These are phyloP conservation scores for Pangasius krempfi DNA, from an alignment of 2,797 vertebrate species.

Conservation along the genomic window DNA sequence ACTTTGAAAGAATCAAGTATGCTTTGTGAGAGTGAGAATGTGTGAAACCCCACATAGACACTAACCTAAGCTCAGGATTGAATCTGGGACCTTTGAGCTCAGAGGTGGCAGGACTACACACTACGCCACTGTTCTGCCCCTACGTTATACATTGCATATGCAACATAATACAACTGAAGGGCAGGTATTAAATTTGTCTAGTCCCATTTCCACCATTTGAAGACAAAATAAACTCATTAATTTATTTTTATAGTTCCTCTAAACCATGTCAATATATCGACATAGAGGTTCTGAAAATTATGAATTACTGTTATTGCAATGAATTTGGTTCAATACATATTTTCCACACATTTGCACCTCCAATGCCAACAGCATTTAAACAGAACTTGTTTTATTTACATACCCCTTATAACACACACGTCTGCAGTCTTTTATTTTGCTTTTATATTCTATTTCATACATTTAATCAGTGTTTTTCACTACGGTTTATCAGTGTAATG, in stretches of 20 bases:
- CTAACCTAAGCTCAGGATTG: too few relatives aligned
- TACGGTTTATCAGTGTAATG: not conserved
- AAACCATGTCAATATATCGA: not conserved
- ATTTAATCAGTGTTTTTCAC: not conserved
- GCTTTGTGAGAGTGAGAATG: too few relatives aligned
- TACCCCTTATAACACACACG: not conserved
- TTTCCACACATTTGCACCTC: not conserved
- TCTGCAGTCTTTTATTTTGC: not conserved
- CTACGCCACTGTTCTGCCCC: too few relatives aligned
- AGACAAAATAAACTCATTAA: not conserved
- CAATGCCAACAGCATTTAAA: not conserved
- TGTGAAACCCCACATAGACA: too few relatives aligned
- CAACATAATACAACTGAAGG: not conserved
- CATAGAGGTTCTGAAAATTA: not conserved
- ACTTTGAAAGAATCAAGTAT: not conserved
- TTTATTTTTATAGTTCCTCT: not conserved
- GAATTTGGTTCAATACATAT: not conserved
- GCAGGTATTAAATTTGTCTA: not conserved
- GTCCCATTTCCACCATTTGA: not conserved
- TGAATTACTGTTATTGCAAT: not conserved
- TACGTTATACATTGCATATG: too few relatives aligned
- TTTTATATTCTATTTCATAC: not conserved
- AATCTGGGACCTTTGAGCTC: too few relatives aligned
- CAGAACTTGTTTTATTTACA: not conserved
- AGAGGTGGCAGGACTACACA: too few relatives aligned